These are phyloP conservation scores for Trilocha varians DNA, from an alignment of 2,888 invertebrate species.

Conservation along the genomic window DNA sequence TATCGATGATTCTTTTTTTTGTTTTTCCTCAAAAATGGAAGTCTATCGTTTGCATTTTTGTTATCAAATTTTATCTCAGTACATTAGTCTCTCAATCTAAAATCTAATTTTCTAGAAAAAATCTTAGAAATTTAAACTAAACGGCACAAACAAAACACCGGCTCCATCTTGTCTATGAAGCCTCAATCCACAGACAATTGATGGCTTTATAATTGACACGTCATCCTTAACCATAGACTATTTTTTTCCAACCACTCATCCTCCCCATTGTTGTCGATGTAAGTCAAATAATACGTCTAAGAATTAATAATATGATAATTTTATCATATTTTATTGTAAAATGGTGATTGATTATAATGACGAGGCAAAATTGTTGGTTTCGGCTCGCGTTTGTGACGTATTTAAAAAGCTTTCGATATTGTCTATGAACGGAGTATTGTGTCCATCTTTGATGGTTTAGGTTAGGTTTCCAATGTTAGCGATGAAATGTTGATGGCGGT, in stretches of 20 bases:
- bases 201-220: slow-evolving; percentile 67
- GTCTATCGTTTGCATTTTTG: too few relatives aligned
- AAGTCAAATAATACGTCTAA: slow-evolving; percentile 64
- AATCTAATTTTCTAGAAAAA: too few relatives aligned
- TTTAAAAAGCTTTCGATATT: slow-evolving; percentile 1
- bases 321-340: slow-evolving; percentile 44
- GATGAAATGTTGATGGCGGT: too few relatives aligned
- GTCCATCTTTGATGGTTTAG: not conserved
- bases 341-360: slow-evolving; percentile 70
- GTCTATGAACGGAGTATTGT: not conserved
- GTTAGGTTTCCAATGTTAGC: not conserved
- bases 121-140: too few relatives aligned
- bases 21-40: too few relatives aligned
- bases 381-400: slow-evolving; percentile 8
- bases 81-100: too few relatives aligned
- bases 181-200: slow-evolving; percentile 37
- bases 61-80: too few relatives aligned
- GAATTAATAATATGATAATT: slow-evolving; percentile 71
- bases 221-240: slow-evolving; percentile 45
- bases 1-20: too few relatives aligned
- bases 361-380: slow-evolving; percentile 40
- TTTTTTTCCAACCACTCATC: slow-evolving; percentile 51
- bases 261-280: slow-evolving; percentile 52
- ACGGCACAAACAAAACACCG: slow-evolving; percentile 24
- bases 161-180: slow-evolving; percentile 46